Conservation (phyloP, 2,888 invertebrate genomes). For the Caenorhabditis sp. region DNA sequence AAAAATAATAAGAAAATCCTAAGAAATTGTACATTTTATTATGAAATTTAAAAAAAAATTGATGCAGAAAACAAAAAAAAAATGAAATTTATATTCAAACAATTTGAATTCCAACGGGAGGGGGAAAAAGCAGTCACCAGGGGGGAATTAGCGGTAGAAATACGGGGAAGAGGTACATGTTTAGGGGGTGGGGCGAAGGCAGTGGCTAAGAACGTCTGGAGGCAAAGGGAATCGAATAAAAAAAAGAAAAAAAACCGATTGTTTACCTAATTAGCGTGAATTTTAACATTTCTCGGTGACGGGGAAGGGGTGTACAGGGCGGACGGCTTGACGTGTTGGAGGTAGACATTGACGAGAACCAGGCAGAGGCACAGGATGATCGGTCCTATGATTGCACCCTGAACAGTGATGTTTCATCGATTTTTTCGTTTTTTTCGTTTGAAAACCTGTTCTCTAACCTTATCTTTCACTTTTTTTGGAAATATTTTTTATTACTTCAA, state of each 20-base stretch:
- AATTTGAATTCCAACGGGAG: no score
- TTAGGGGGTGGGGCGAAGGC: neutral
- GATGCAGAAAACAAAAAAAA: slow-evolving; percentile 1
- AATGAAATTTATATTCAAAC: no score
- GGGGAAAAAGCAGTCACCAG: slow-evolving; percentile 32
- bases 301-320: slow-evolving; percentile 51
- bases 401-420: no score
- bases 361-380: slow-evolving; percentile 94
- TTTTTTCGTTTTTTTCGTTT: no score
- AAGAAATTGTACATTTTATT: slow-evolving; percentile 11
- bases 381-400: slow-evolving; percentile 97
- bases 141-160: slow-evolving; percentile 15
- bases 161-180: slow-evolving; percentile 8
- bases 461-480: no score
- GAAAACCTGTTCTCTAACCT: no score
- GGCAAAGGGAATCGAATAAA: neutral
- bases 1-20: neutral
- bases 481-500: no score
- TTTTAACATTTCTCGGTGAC: slow-evolving; percentile 29
- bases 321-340: slow-evolving; percentile 74
- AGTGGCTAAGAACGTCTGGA: slow-evolving; percentile 1
- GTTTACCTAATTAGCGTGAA: slow-evolving; percentile 13
- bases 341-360: slow-evolving; percentile 89
- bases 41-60: no score
- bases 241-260: neutral